These are phyloP conservation scores for Cantharis flavilabris DNA, from an alignment of 2,888 invertebrate species.

Conservation along the genomic window DNA sequence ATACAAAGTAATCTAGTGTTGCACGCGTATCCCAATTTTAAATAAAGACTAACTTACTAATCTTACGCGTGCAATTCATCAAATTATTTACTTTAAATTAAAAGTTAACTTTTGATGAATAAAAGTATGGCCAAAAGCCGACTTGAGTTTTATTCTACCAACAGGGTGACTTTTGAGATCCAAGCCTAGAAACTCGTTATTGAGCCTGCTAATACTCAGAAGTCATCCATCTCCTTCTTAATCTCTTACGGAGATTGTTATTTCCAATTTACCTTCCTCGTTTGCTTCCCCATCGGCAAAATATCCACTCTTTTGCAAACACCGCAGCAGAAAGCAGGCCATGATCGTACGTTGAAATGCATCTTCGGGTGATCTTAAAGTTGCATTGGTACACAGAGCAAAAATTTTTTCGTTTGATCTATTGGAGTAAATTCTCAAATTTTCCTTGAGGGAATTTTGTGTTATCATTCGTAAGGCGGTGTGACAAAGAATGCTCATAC, in stretches of 20 bases:
- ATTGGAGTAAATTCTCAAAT: constrained; percentile 58
- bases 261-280: constrained; percentile 46
- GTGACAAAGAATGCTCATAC: constrained; percentile 80
- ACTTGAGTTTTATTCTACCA: too few species aligned
- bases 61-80: too few species aligned
- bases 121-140: too few species aligned
- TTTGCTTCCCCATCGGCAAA: constrained; percentile 59
- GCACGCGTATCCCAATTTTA: too few species aligned
- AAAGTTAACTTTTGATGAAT: too few species aligned
- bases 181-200: not conserved
- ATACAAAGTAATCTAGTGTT: too few species aligned
- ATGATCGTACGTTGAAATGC: constrained; percentile 77
- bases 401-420: constrained; percentile 59
- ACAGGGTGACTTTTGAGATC: too few species aligned
- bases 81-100: too few species aligned
- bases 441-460: constrained; percentile 62
- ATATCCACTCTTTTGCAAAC: constrained; percentile 70
- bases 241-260: too few species aligned
- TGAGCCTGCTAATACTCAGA: too few species aligned
- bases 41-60: too few species aligned
- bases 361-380: constrained; percentile 66
- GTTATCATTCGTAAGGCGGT: constrained; percentile 79
- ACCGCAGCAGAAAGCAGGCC: constrained; percentile 75
- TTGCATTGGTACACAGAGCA: constrained; percentile 69
- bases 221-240: too few species aligned